Evolutionary conservation across 1,140 invertebrate genomes (phyloP).

Genomic region (Drosophila ohnishii): DNA sequence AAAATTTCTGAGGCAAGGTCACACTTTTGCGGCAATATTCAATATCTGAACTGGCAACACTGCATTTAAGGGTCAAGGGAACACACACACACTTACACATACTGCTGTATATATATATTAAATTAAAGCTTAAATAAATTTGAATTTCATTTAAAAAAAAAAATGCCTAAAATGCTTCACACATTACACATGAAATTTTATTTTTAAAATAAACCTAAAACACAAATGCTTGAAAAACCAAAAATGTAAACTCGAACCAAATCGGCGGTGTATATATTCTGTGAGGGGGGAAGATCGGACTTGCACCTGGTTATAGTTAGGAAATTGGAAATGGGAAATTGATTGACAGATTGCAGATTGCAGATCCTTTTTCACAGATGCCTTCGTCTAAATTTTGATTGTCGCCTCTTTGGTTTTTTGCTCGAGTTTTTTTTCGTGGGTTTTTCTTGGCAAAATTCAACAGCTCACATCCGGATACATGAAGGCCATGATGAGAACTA

Average conservation of each 20-base stretch:
- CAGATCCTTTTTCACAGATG: no score
- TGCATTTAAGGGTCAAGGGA: slow-evolving; percentile 50
- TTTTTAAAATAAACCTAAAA: slow-evolving; percentile 33
- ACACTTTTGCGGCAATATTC: background rate
- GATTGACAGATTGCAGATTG: no score
- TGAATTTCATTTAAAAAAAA: slow-evolving; percentile 8
- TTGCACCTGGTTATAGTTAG: background rate
- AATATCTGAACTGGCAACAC: background rate
- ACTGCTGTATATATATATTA: slow-evolving; percentile 61
- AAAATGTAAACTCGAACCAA: slow-evolving; percentile 17
- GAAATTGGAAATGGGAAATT: background rate
- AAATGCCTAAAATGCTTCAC: slow-evolving; percentile 6
- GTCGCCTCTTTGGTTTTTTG: background rate
- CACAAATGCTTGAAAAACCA: slow-evolving; percentile 6
- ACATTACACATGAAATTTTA: slow-evolving; percentile 64
- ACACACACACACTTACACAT: slow-evolving; percentile 17
- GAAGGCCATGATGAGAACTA: slow-evolving; percentile 74
- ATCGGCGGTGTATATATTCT: background rate
- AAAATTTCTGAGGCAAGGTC: background rate
- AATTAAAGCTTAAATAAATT: slow-evolving; percentile 63
- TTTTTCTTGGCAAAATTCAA: background rate
- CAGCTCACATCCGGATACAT: slow-evolving; percentile 70
- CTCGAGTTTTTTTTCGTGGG: background rate
- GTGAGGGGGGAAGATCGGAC: background rate
- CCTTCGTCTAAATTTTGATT: slow-evolving; percentile 1